Base-by-base conservation (phyloP, 2,888 invertebrate species). In the Drosophila paracracens region DNA sequence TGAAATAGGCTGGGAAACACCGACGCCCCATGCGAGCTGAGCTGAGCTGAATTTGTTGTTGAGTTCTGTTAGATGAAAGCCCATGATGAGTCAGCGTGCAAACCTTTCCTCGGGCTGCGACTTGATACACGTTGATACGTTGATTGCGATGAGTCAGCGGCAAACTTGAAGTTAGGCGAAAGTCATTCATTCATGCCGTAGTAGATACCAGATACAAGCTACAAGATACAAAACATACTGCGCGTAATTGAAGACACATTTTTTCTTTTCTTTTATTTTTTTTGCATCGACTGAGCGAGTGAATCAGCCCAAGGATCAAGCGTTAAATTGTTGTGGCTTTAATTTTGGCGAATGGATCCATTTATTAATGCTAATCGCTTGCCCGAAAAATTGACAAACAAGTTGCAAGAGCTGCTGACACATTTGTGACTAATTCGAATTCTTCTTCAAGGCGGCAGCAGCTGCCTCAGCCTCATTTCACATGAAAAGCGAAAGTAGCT, bases 81-180 rank as follows among this genome's bases (percentile, higher is more conserved):
- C 36, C 38, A 13, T 10, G 50, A 38, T 88, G 83, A 83, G 68
- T 83, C 83, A 83, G 69, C 52, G 56, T 25, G 40, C 53, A 72
- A 76, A 74, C 79, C 82, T 84, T 76, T 83, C 66, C 11, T 27
- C 65, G 65, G 8, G 75, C 59, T 50, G 65, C 33, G 63, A 68
- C 66, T 71, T 52, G 79, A 70, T 72, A 46, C 63, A 35, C 50
- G 50, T 16, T 16, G 25, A 46, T 43, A 43, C 21, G 11, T 0
- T 25, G 25, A 27, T 31, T 31, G 52, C 27, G 74, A 67, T 78
- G 78, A 81, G 38, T 81, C 81, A 73, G 58, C 56, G 51, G 33
- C 75, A 70, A 70, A 77, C 31, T 73, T 66, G 82, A 56, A 60
- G 57, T 87, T 88, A 83, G 91, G 81, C 88, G 90, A 88, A 88